Base-by-base conservation (phyloP, 2,888 invertebrate species). In the Byasa hedistus region DNA sequence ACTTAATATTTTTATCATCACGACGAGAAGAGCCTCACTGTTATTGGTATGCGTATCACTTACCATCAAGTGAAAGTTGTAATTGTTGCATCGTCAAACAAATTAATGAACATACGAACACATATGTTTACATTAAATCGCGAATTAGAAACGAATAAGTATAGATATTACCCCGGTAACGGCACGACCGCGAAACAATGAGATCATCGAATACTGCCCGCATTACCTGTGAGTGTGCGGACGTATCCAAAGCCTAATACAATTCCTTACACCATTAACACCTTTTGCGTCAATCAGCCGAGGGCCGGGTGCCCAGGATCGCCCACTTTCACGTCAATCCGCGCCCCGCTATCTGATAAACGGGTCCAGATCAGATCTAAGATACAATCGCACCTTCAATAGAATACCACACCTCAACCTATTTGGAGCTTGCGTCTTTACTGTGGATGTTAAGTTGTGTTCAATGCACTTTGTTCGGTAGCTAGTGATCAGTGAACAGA, bases 301-400 rank as follows among this genome's bases (percentile, higher is more conserved):
- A 57, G 51, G 63, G 69, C 70, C 51, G 73, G 67, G 75, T 80
- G 84, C 77, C 78, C 70, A 59, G 62, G 59, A 70, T 77, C 73
- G 73, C 77, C 81, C 79, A 80, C 82, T 84, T 82, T 80, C 76
- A 75, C 77, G 84, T 83, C 84, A 84, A 82, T 84, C 84, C 71
- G 66, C 67, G 52, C 60, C 27, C 57, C 64, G 63, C 69, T 73
- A 75, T 68, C 72, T 58, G 66, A 66, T 65, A 63, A 70, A 67
- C 69, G 67, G 64, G 58, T 65, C 63, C 62, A 57, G 63, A 63
- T 66, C 66, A 69, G 64, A 66, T 69, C 66, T 61, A 15, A 59
- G 72, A 73, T 76, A 66, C 57, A 73, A 75, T 75, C 74, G 66
- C 36, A 24, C 22, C 58, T 61, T 71, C 68, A 70, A 72, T 75